These are phyloP conservation scores for Siniperca chuatsi DNA, from an alignment of 2,113 vertebrate genomes.

Conservation along the genomic window DNA sequence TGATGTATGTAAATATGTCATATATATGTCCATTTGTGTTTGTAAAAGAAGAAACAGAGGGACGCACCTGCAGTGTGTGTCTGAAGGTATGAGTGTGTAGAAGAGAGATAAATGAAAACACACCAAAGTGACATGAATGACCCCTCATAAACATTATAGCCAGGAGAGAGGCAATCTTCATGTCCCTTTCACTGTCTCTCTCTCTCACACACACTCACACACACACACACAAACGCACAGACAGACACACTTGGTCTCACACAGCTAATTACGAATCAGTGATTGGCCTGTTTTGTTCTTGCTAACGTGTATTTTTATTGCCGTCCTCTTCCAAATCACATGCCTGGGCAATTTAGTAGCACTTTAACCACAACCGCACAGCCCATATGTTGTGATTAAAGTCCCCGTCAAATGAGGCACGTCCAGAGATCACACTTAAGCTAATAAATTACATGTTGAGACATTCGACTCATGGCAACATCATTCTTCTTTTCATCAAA, in stretches of 20 bases:
- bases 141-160: slow-evolving; percentile 32
- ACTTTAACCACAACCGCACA: slow-evolving; percentile 8
- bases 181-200: background rate
- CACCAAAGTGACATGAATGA: slow-evolving; percentile 34
- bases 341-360: slow-evolving; percentile 44
- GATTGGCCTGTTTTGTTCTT: slow-evolving; percentile 58
- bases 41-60: background rate
- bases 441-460: slow-evolving; percentile 15
- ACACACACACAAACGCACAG: slow-evolving; percentile 17
- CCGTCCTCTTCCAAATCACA: slow-evolving; percentile 51
- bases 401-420: slow-evolving; percentile 23
- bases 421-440: slow-evolving; percentile 7
- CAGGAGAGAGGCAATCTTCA: slow-evolving; percentile 49
- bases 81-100: background rate
- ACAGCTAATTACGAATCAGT: slow-evolving; percentile 60
- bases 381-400: slow-evolving; percentile 39
- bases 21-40: background rate
- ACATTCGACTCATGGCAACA: background rate
- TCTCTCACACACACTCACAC: slow-evolving; percentile 9
- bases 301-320: slow-evolving; percentile 61
- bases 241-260: background rate
- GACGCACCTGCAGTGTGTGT: background rate
- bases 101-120: slow-evolving; percentile 19
- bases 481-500: background rate
- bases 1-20: background rate